A percentile compares a stretch with the other conserved stretches of the same genome.
phyloP scores from a whole-genome alignment of 1,140 invertebrate species.

The Papilio polytes region DNA sequence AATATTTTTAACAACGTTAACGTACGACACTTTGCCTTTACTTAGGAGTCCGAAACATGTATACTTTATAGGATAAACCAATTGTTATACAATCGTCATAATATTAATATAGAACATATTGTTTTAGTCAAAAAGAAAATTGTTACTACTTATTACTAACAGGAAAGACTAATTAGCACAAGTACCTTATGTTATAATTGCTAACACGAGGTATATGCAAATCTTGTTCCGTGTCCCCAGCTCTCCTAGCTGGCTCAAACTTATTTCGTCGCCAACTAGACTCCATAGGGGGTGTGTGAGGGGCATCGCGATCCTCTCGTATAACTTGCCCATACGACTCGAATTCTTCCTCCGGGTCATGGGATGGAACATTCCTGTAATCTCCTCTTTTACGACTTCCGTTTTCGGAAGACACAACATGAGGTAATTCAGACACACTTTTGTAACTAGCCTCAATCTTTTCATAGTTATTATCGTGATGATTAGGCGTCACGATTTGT shows the following conservation, averaged over 20 bases:
- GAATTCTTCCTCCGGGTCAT: conserved; percentile 86
- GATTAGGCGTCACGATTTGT: conserved; percentile 84
- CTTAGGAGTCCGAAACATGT: too few species aligned
- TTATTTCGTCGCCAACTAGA: conserved; percentile 68
- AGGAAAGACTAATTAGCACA: background rate
- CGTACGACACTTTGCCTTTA: too few species aligned
- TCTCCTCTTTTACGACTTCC: conserved; percentile 85
- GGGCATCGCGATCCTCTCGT: conserved; percentile 60
- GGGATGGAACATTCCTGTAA: conserved; percentile 88
- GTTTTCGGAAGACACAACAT: conserved; percentile 65
- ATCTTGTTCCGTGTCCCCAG: conserved; percentile 78
- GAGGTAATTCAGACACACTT: conserved; percentile 75
- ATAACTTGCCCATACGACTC: conserved; percentile 68
- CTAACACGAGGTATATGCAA: conserved; percentile 85
- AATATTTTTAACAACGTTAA: too few species aligned
- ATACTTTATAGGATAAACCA: too few species aligned
- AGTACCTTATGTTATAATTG: conserved; percentile 82
- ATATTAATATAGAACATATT: background rate
- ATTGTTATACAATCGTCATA: too few species aligned
- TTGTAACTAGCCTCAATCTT: conserved; percentile 89
- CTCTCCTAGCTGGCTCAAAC: conserved; percentile 56
- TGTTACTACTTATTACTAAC: background rate
- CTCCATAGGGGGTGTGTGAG: conserved; percentile 63
- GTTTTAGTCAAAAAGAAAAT: background rate
- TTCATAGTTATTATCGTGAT: conserved; percentile 88